Percentiles rank a stretch among this genome's conserved stretches.
Conservation (phyloP, 2,888 invertebrate species). For the Pterostichus niger region DNA sequence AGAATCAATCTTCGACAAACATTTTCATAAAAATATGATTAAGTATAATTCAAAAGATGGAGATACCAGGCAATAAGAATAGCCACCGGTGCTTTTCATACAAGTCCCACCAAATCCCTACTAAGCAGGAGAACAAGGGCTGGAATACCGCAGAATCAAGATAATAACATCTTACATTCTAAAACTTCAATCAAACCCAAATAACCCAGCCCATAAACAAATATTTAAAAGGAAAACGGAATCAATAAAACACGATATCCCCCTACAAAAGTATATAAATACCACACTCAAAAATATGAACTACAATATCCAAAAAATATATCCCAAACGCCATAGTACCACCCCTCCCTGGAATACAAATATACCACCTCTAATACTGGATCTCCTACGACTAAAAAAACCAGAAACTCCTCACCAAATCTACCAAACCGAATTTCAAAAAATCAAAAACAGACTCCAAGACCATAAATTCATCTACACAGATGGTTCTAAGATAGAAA, state of each 20-base stretch:
- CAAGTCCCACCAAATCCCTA: slow-evolving; percentile 11
- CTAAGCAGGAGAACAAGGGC: neutral
- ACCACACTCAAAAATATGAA: neutral
- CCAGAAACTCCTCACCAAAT: neutral
- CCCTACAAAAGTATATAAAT: neutral
- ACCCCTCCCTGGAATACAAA: neutral
- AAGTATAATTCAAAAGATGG: no score
- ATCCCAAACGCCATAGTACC: neutral
- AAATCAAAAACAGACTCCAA: no score
- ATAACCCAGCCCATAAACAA: slow-evolving; percentile 26
- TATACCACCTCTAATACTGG: neutral
- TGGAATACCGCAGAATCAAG: neutral
- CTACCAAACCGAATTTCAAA: no score
- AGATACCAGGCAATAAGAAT: no score
- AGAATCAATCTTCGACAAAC: no score
- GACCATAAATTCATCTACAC: no score
- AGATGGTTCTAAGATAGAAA: no score
- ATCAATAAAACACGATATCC: neutral
- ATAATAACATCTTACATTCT: neutral
- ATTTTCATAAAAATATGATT: no score
- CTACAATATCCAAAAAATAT: neutral
- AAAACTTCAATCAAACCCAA: neutral
- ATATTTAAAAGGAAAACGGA: slow-evolving; percentile 4
- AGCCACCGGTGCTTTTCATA: neutral
- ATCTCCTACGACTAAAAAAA: no score